Evolutionary conservation across 2,888 invertebrate genomes (phyloP), one percentile per base, ranked within the genome.

Genomic region (Osedax frankpressi): DNA sequence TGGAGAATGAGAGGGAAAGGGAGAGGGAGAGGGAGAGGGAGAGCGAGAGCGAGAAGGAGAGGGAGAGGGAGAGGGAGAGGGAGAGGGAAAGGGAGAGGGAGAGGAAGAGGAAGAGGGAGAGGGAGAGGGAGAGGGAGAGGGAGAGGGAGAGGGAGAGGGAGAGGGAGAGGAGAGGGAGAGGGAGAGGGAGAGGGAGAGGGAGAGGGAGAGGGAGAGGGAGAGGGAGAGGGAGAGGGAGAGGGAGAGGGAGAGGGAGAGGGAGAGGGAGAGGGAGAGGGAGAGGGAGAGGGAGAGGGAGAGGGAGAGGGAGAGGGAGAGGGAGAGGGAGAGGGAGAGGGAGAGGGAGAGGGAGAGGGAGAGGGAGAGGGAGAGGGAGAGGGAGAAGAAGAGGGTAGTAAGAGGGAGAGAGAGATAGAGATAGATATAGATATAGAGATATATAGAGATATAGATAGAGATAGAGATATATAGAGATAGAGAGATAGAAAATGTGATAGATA

Each of bases 191-290:
- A 74, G 72, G 63, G 29, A 73, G 73, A 44, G 74, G 27, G 73
- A 74, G n/a, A 74, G 1, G 73, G 62, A 73, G 73, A 73, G 3
- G 73, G 74, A 74, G 27, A 59, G 73, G 73, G 1, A 74, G 28
- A 73, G 44, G 73, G 72, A 73, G 29, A 73, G 73, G 67, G 59
- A 73, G 63, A 74, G 29, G 72, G 73, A 62, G 59, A 11, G 63
- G 6, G 26, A 44, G 68, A 44, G 73, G 27, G 74, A 74, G 2
- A 74, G 30, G 73, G 62, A 73, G 73, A 73, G 3, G 73, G 74
- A 74, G 27, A 59, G 73, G 73, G 30, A 74, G 28, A 73, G 44
- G 73, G 72, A 73, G 59, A 73, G 73, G 67, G 59, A 73, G 63
- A 74, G 44, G 72, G 73, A 62, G 59, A 74, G 72, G 73, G 72